Percentiles rank a stretch among this genome's conserved stretches.
These are phyloP conservation scores for Teleiodes luculella DNA, from an alignment of 2,888 invertebrate genomes.

Conservation along the genomic window DNA sequence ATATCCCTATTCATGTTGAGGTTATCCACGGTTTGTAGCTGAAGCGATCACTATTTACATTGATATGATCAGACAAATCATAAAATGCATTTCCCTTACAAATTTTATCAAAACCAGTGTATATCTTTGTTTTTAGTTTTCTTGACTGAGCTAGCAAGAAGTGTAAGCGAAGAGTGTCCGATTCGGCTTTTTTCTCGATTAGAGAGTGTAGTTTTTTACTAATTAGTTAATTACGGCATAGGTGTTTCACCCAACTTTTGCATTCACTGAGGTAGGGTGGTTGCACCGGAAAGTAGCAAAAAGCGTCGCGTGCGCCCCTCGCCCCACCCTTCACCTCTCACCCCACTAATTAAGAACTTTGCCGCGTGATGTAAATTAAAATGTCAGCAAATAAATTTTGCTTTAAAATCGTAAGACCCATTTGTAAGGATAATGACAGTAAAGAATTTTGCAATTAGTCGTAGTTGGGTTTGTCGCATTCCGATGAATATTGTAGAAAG, in stretches of 20 bases:
- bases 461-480: not conserved
- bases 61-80: not conserved
- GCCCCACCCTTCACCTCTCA: constrained; percentile 26
- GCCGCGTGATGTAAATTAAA: constrained; percentile 50
- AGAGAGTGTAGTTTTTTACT: no score
- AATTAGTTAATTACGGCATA: constrained; percentile 5
- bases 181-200: no score
- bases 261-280: not conserved
- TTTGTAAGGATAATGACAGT: constrained; percentile 35
- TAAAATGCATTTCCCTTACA: not conserved
- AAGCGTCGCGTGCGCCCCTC: constrained; percentile 36
- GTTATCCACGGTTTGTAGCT: not conserved
- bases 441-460: constrained; percentile 16
- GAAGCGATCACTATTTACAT: not conserved
- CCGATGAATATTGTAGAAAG: not conserved
- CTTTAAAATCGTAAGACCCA: constrained; percentile 38
- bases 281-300: constrained; percentile 34
- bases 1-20: not conserved
- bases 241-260: not conserved
- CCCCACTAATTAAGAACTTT: constrained; percentile 60
- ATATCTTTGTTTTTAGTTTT: no score
- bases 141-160: no score
- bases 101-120: no score
- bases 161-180: no score
- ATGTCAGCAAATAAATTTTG: constrained; percentile 43